Conservation (phyloP, 2,113 vertebrate genomes). For the Etheostoma cragini region DNA sequence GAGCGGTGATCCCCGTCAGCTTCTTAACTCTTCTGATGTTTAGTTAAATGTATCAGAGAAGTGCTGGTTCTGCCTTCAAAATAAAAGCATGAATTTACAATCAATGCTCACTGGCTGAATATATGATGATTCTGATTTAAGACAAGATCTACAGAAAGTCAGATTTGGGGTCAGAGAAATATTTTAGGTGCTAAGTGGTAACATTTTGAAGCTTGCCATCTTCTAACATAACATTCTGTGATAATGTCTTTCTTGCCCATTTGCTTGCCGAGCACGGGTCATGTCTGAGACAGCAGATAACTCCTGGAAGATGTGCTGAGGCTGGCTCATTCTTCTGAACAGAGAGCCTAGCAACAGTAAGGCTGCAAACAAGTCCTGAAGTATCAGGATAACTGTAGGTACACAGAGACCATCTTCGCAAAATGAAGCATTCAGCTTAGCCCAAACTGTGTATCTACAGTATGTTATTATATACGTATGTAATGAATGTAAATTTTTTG, state of each 20-base stretch:
- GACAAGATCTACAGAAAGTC: too few species aligned
- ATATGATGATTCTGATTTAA: neutral
- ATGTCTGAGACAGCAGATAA: neutral
- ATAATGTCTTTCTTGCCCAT: neutral
- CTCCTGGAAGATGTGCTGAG: neutral
- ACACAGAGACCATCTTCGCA: too few species aligned
- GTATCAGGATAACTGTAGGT: neutral
- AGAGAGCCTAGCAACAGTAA: neutral
- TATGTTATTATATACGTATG: too few species aligned
- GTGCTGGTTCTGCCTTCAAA: neutral
- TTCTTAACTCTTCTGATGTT: neutral
- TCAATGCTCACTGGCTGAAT: neutral
- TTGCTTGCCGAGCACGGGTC: neutral
- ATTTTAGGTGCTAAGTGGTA: neutral
- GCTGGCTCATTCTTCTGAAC: neutral
- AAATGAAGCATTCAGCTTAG: too few species aligned
- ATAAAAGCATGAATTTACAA: neutral
- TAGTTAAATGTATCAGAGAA: neutral
- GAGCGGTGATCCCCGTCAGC: neutral
- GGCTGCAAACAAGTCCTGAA: too few species aligned
- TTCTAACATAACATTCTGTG: neutral
- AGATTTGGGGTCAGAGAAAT: neutral
- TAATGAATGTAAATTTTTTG: too few species aligned
- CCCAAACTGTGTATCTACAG: too few species aligned
- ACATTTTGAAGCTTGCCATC: neutral